phyloP scores from a whole-genome alignment of 2,113 vertebrate species.

The Tor tambroides region DNA sequence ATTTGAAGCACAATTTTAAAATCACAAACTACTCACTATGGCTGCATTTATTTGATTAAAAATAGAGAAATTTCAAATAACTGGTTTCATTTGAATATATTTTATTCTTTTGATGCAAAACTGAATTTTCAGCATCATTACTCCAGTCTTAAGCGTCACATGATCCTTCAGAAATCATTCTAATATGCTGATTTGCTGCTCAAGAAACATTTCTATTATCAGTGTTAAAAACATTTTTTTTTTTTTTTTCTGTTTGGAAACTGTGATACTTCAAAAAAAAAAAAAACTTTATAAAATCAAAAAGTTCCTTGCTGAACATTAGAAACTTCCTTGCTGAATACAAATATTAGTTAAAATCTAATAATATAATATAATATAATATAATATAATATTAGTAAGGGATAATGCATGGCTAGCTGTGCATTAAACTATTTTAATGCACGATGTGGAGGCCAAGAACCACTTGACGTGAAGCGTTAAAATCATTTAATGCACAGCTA shows the following conservation, averaged over 20 bases:
- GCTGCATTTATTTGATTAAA: neutral
- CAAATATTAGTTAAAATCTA: too few species aligned
- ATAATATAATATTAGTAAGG: too few species aligned
- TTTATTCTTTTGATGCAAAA: neutral
- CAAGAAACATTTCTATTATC: neutral
- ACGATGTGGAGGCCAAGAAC: too few species aligned
- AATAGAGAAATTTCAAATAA: neutral
- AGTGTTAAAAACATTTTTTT: neutral
- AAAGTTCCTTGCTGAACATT: too few species aligned
- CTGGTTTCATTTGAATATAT: neutral
- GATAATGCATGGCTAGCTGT: too few species aligned
- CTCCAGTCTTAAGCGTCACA: neutral
- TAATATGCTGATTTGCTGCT: neutral
- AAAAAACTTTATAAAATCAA: too few species aligned
- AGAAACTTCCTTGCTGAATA: neutral
- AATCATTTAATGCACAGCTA: too few species aligned
- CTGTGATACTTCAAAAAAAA: too few species aligned
- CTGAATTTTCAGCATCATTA: neutral
- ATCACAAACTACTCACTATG: neutral
- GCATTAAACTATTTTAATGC: too few species aligned
- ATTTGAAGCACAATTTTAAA: neutral
- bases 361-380: too few species aligned
- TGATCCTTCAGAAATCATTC: neutral
- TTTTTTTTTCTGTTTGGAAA: neutral
- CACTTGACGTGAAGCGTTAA: too few species aligned